Evolutionary conservation across 30 jellyfish, hydroid and myxozoan species (phyloP).

Genomic region (Pseudorhiza aurosa): DNA sequence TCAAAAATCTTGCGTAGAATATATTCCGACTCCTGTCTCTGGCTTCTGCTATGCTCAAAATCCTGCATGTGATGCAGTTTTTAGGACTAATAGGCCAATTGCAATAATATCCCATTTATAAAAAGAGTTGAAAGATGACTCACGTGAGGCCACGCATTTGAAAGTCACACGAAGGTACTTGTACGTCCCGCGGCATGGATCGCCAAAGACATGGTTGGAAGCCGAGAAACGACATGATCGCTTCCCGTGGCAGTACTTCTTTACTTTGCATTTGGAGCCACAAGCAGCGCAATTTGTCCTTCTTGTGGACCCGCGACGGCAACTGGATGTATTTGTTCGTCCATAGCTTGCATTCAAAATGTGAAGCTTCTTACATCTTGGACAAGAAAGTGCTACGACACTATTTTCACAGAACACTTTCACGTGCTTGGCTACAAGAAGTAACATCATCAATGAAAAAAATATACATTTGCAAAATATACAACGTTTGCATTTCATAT

Average conservation of each 20-base stretch:
- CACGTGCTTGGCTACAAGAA: background rate
- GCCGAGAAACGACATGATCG: background rate
- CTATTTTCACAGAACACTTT: background rate
- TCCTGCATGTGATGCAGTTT: too few species aligned
- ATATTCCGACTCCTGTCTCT: too few species aligned
- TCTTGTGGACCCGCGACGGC: background rate
- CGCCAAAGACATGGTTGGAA: background rate
- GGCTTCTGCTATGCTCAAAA: too few species aligned
- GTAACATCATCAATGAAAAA: too few species aligned
- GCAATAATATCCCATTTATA: too few species aligned
- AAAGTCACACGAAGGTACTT: background rate
- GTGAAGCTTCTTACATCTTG: background rate
- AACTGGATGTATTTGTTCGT: background rate
- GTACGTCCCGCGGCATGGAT: background rate
- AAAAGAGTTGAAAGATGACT: too few species aligned
- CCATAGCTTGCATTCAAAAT: background rate
- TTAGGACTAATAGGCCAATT: too few species aligned
- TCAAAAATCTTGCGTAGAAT: too few species aligned
- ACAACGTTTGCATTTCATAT: too few species aligned
- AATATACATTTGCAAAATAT: too few species aligned
- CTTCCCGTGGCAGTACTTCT: background rate
- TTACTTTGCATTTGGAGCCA: background rate
- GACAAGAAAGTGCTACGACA: background rate
- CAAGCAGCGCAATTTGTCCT: background rate
- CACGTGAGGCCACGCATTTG: too few species aligned